Base-by-base conservation (phyloP, 2,888 invertebrate genomes). In the Nezara viridula region DNA sequence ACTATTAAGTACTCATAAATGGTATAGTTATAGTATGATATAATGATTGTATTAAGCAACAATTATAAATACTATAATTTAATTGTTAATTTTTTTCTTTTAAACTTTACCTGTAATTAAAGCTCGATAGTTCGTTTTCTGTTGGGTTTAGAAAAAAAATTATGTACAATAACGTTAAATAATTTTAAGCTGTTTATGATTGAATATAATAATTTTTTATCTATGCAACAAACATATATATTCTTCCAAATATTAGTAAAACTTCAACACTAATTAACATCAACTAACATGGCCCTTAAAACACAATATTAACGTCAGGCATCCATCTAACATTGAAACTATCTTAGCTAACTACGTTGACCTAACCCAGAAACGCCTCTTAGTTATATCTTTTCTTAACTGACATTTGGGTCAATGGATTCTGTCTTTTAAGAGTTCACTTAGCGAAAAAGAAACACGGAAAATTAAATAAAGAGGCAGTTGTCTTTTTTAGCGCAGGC, bases 331-430 rank as follows among this genome's bases (percentile, higher is more conserved):
- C n/a, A 55, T 55, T 55, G 7, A 55, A 55, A 10, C 55, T n/a
- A n/a, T 55, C 55, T 55, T 10, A n/a, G 55, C n/a, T 55, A 55
- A 55, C 55, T n/a, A 55, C 55, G 55, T 55, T n/a, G 55, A 55
- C 55, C 7, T n/a, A 55, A 55, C 55, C 55, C 55, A 55, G 55
- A 55, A 55, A 55, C 9, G 55, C 55, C 55, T 55, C 55, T 55
- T 55, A 9, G 55, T n/a, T 50, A 16, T 50, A 50, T 3, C 50
- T 55, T 55, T n/a, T 55, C 55, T 55, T 0, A 55, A 55, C 55
- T 55, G 24, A n/a, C 55, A 55, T 55, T n/a, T 55, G 55, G 55
- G 55, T 55, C 55, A 55, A 55, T 55, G 55, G 55, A n/a, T 55
- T 55, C 55, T 55, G 55, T 55, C 55, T 6, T 55, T 55, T 55